Evolutionary conservation across 1,140 invertebrate genomes (phyloP), one percentile per base, ranked within the genome.

Genomic region (Helicoverpa zea): DNA sequence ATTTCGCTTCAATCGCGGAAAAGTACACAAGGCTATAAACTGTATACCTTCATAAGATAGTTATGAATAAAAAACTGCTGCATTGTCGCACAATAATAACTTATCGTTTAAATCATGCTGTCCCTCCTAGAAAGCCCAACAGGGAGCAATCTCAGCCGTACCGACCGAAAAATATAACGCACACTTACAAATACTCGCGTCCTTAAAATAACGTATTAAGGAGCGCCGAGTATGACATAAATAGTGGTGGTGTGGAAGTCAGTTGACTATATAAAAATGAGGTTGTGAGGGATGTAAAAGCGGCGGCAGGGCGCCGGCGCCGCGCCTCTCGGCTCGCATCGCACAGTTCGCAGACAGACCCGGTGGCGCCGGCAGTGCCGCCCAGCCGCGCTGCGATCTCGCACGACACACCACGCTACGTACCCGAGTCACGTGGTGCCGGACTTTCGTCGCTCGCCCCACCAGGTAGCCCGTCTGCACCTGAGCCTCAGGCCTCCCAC

Each of bases 211-310:
- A 90, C 88, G 86, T 93, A 93, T 91, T 90, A 93, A 87, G 88
- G 89, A 93, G 90, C 87, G 89, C 86, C 85, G 84, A 90, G 87
- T 91, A 91, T 94, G 92, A 94, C 90, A 93, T 93, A 92, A 93
- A 93, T 92, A 92, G 91, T 93, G 90, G 88, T 87, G 87, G 90
- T 89, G 90, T 90, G 89, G 91, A 94, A 94, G 93, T 94, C 91
- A 94, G 89, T 94, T 89, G 91, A 94, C 90, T 94, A 92, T 93
- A 93, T 94, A 94, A 94, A 94, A 94, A 92, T 94, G 90, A 91
- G 91, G 89, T 86, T 91, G 90, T 89, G 85, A 87, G 87, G 87
- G 89, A 88, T 88, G 87, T 87, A 83, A 88, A 74, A 85, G 86
- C 83, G 86, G 85, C 77, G 78, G 85, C 85, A 92, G 89, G 79